Evolutionary conservation across 2,888 invertebrate species (phyloP).

Genomic region (Hydropsyche betteni): DNA sequence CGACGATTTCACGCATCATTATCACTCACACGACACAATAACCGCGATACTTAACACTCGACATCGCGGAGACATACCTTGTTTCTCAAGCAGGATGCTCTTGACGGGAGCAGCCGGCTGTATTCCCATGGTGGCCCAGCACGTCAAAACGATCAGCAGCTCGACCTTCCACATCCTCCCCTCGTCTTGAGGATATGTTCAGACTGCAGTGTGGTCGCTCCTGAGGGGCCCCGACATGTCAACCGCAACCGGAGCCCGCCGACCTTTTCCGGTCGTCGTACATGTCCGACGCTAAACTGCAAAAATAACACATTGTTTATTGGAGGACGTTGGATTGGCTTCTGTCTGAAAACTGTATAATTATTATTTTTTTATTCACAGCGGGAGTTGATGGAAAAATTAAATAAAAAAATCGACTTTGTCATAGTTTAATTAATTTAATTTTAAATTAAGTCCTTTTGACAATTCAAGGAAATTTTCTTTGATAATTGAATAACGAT

Average conservation of each 20-base stretch:
- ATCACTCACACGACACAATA: neutral
- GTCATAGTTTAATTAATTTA: no score
- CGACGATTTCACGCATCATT: neutral
- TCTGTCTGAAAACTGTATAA: no score
- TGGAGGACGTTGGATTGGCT: no score
- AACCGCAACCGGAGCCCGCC: conserved; percentile 17
- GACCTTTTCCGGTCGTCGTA: conserved; percentile 13
- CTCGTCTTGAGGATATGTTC: neutral
- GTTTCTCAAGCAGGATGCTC: conserved; percentile 47
- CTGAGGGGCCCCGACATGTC: conserved; percentile 21
- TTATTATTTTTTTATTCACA: no score
- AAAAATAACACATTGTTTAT: no score
- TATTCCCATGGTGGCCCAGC: conserved; percentile 44
- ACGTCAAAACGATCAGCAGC: conserved; percentile 44
- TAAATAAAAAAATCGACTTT: no score
- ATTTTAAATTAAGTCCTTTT: no score
- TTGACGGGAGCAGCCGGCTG: conserved; percentile 46
- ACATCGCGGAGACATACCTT: conserved; percentile 35
- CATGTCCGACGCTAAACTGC: no score
- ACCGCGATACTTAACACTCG: neutral
- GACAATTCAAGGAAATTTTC: no score
- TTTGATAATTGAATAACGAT: no score
- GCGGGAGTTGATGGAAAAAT: no score
- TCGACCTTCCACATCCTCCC: conserved; percentile 36
- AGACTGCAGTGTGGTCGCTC: conserved; percentile 2